Evolutionary conservation across 2,113 vertebrate genomes (phyloP).

Genomic region (Sialia sialis): DNA sequence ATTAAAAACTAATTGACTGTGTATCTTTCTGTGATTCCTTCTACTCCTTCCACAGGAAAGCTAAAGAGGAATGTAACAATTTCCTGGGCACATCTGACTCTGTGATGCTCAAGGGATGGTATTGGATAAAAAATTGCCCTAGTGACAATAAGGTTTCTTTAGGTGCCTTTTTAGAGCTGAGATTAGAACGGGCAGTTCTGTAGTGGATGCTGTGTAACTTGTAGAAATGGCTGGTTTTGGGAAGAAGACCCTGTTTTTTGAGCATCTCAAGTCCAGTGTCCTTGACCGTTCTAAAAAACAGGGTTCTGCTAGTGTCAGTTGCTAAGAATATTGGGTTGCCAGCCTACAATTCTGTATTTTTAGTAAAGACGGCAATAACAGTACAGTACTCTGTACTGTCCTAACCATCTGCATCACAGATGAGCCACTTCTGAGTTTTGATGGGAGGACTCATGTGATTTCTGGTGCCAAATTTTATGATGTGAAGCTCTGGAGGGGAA

Average conservation of each 20-base stretch:
- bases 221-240: not conserved
- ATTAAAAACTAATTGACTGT: not conserved
- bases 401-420: not conserved
- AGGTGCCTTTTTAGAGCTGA: not conserved
- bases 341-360: not conserved
- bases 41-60: not conserved
- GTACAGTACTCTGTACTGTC: not conserved
- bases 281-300: not conserved
- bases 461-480: not conserved
- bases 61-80: not conserved
- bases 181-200: not conserved
- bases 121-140: not conserved
- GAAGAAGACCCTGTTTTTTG: not conserved
- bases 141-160: not conserved
- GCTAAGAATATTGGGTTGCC: not conserved
- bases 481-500: not conserved
- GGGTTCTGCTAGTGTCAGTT: not conserved
- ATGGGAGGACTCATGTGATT: not conserved
- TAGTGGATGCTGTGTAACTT: not conserved
- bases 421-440: not conserved
- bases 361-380: not conserved
- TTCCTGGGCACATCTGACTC: not conserved
- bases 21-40: not conserved
- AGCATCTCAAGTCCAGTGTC: accelerated
- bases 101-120: not conserved